Percentiles rank a stretch among this genome's conserved stretches.
Evolutionary conservation across 2,797 vertebrate species (phyloP).

Genomic region (Valencia hispanica): DNA sequence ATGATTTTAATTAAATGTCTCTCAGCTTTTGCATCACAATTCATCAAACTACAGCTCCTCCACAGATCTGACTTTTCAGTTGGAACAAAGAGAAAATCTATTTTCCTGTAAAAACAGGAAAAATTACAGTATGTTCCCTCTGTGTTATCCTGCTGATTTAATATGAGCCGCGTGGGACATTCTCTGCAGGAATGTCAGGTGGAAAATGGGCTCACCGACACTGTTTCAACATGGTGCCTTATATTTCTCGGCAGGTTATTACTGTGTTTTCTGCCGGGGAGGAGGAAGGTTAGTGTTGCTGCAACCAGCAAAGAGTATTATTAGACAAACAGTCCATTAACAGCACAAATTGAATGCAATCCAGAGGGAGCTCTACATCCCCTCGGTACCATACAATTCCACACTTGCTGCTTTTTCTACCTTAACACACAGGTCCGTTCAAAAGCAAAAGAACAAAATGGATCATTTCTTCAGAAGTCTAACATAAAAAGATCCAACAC

Average conservation of each 20-base stretch:
- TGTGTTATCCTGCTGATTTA: slow-evolving; percentile 54
- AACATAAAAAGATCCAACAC: neutral
- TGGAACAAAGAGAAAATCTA: slow-evolving; percentile 18
- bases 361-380: slow-evolving; percentile 16
- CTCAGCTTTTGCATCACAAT: slow-evolving; percentile 37
- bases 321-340: slow-evolving; percentile 52
- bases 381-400: neutral
- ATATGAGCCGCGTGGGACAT: slow-evolving; percentile 48
- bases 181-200: slow-evolving; percentile 41
- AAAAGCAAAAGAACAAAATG: neutral
- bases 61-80: slow-evolving; percentile 26
- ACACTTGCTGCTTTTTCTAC: neutral
- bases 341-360: slow-evolving; percentile 39
- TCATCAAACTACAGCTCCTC: slow-evolving; percentile 21
- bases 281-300: slow-evolving; percentile 27
- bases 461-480: neutral
- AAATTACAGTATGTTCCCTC: slow-evolving; percentile 7
- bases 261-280: slow-evolving; percentile 12
- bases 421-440: neutral
- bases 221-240: slow-evolving; percentile 19
- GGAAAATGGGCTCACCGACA: slow-evolving; percentile 53
- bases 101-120: slow-evolving; percentile 29
- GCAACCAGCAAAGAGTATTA: slow-evolving; percentile 32
- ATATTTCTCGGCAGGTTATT: slow-evolving; percentile 54
- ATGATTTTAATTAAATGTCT: slow-evolving; percentile 59